Evolutionary conservation across 2,113 vertebrate genomes (phyloP).

Genomic region (Seriola aureovittata): DNA sequence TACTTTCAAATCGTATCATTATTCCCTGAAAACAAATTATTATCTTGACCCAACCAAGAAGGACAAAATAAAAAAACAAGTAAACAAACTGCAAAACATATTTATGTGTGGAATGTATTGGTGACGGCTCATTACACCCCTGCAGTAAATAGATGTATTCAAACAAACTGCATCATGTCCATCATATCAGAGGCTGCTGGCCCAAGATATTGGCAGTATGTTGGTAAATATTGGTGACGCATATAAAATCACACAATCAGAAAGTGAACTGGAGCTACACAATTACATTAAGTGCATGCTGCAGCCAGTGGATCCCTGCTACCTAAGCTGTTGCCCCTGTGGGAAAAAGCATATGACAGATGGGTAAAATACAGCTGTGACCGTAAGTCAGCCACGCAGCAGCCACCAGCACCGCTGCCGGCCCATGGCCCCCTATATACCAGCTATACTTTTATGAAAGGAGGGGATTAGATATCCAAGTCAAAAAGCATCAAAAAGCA

Average conservation of each 20-base stretch:
- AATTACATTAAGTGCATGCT: constrained; percentile 57
- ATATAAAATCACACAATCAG: constrained; percentile 40
- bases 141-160: constrained; percentile 31
- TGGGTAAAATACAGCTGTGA: constrained; percentile 46
- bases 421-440: background rate
- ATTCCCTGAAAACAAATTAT: background rate
- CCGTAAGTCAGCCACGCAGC: constrained; percentile 27
- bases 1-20: background rate
- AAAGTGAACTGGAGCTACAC: constrained; percentile 37
- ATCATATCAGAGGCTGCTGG: constrained; percentile 3
- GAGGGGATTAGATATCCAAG: background rate
- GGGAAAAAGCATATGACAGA: constrained; percentile 45
- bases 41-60: background rate
- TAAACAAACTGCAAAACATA: no score
- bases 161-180: constrained; percentile 37
- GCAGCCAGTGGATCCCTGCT: constrained; percentile 20
- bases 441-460: background rate
- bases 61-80: background rate
- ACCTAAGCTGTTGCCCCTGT: background rate
- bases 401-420: background rate
- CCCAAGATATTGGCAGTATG: constrained; percentile 12
- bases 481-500: constrained; percentile 1
- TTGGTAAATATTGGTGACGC: background rate
- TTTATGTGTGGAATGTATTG: background rate
- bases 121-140: constrained; percentile 24